Evolutionary conservation across 2,888 invertebrate species (phyloP).

Genomic region (Tetragnatha montana): DNA sequence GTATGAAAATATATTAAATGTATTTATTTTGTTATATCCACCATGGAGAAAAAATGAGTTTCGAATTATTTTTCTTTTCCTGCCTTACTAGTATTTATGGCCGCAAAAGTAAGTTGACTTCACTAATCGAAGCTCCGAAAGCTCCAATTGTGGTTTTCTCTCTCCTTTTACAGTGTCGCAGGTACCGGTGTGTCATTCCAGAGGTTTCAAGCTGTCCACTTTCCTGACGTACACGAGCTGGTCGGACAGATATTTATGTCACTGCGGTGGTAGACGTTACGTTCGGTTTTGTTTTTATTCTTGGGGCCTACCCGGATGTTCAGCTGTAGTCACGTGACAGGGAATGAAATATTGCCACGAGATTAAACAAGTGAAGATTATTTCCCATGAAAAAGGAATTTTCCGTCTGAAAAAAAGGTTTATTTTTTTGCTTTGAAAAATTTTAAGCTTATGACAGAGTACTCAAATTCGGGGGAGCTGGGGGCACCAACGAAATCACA

Average conservation of each 20-base stretch:
- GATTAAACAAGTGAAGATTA: slow-evolving; percentile 8
- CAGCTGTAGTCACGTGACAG: background rate
- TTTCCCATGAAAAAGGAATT: background rate
- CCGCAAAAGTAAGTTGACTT: background rate
- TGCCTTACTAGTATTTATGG: no score
- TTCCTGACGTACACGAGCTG: background rate
- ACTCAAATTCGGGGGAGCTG: no score
- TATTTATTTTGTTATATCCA: no score
- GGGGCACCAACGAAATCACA: no score
- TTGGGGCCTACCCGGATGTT: background rate
- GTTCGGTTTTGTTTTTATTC: slow-evolving; percentile 3
- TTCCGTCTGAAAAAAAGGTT: background rate
- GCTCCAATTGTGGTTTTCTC: background rate
- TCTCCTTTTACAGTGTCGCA: background rate
- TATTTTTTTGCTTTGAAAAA: no score
- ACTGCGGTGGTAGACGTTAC: background rate
- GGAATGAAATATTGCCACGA: slow-evolving; percentile 14
- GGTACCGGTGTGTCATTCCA: background rate
- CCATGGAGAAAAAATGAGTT: no score
- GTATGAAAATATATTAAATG: no score
- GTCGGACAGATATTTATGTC: slow-evolving; percentile 24
- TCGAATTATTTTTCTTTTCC: no score
- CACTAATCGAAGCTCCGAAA: background rate
- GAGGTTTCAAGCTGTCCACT: slow-evolving; percentile 1
- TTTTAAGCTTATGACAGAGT: no score